Conservation (phyloP, 2,797 vertebrate species). For the Cirrhinus mrigala region DNA sequence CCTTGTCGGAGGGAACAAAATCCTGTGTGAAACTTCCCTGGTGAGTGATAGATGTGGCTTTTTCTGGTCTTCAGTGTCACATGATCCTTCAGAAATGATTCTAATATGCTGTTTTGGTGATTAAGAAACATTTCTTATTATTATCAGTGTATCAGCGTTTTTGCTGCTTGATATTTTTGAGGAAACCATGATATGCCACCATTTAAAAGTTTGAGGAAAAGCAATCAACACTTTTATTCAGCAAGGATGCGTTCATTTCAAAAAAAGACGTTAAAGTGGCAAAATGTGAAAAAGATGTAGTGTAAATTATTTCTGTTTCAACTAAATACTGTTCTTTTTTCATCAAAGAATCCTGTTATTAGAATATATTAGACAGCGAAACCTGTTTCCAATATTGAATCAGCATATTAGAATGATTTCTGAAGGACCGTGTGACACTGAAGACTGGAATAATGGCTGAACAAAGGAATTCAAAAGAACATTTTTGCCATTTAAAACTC, state of each 20-base stretch:
- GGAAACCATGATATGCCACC: neutral
- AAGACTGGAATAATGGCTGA: neutral
- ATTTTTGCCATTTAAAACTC: neutral
- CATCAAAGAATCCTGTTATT: neutral
- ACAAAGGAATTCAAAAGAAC: too few relatives aligned
- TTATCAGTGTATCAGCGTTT: neutral
- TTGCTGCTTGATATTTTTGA: neutral
- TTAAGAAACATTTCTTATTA: neutral
- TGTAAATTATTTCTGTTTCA: too few relatives aligned
- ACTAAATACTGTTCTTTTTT: neutral
- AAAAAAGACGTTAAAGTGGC: too few relatives aligned
- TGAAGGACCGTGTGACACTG: neutral
- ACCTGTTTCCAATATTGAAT: neutral
- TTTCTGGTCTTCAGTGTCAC: neutral
- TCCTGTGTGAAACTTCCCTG: constrained; percentile 96
- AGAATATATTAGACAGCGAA: too few relatives aligned
- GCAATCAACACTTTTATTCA: too few relatives aligned
- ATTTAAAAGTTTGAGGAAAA: neutral
- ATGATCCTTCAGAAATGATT: neutral
- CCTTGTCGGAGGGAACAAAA: constrained; percentile 87
- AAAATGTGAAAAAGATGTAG: too few relatives aligned
- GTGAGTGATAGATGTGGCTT: constrained; percentile 75
- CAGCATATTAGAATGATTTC: neutral
- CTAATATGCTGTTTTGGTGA: neutral
- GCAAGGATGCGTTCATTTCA: too few relatives aligned